These are phyloP conservation scores for Hoplodrina blanda DNA, from an alignment of 2,888 invertebrate genomes.

Conservation along the genomic window DNA sequence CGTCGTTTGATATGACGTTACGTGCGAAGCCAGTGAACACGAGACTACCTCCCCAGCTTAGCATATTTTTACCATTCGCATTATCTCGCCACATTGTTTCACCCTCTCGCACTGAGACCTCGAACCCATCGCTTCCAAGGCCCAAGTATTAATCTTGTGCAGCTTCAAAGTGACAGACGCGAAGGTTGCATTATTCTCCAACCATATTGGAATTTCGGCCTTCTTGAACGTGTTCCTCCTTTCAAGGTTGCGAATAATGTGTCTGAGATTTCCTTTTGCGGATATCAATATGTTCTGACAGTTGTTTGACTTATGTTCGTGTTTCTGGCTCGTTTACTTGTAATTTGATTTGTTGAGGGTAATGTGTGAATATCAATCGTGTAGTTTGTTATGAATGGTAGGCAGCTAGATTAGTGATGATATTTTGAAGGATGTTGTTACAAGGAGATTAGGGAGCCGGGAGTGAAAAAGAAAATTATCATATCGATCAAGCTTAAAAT, in stretches of 20 bases:
- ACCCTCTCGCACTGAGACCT: conserved; percentile 51
- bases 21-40: conserved; percentile 11
- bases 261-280: conserved; percentile 27
- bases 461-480: neutral
- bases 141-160: conserved; percentile 71
- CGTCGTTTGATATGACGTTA: neutral
- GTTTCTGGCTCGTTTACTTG: conserved; percentile 19
- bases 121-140: conserved; percentile 61
- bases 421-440: neutral
- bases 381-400: neutral
- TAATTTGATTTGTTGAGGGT: conserved; percentile 31
- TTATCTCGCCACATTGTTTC: conserved; percentile 23
- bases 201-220: conserved; percentile 65
- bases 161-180: conserved; percentile 66
- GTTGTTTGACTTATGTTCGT: conserved; percentile 35
- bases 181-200: conserved; percentile 70
- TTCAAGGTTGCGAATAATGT: conserved; percentile 51
- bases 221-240: conserved; percentile 43
- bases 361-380: conserved; percentile 9
- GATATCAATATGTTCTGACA: conserved; percentile 48
- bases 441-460: neutral
- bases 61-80: conserved; percentile 27
- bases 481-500: too few relatives aligned
- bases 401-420: neutral
- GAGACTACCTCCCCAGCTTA: conserved; percentile 15